Evolutionary conservation across 2,888 invertebrate species (phyloP).

Genomic region (Leucania comma): DNA sequence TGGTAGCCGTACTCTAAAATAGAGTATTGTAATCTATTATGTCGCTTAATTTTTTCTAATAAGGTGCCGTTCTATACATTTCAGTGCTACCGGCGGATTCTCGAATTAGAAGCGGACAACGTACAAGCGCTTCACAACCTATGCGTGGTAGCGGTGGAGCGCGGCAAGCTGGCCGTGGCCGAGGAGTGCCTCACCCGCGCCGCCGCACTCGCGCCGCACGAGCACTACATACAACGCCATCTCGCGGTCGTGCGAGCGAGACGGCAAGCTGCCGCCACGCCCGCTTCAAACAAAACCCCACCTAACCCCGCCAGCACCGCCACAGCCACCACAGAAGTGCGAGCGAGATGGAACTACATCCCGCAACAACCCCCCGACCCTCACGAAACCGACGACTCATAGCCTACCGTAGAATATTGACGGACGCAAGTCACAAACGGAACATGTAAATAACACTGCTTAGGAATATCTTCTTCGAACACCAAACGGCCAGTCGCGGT

Average conservation of each 20-base stretch:
- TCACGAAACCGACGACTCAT: slow-evolving; percentile 83
- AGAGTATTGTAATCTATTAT: no score
- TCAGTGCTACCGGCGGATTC: slow-evolving; percentile 97
- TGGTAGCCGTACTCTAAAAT: no score
- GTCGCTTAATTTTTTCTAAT: no score
- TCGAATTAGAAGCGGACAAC: slow-evolving; percentile 96
- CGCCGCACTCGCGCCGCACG: slow-evolving; percentile 95
- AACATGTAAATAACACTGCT: slow-evolving; percentile 65
- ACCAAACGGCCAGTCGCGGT: slow-evolving; percentile 66
- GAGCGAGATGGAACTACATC: slow-evolving; percentile 89
- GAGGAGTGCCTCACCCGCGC: slow-evolving; percentile 96
- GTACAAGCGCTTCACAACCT: slow-evolving; percentile 98
- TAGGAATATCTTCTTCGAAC: slow-evolving; percentile 62
- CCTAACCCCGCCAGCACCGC: slow-evolving; percentile 61
- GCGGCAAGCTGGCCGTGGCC: slow-evolving; percentile 96
- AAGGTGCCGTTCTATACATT: slow-evolving; percentile 61
- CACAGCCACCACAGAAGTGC: slow-evolving; percentile 77
- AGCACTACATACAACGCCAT: slow-evolving; percentile 97
- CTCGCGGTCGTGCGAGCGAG: slow-evolving; percentile 95
- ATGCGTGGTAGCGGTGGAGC: slow-evolving; percentile 98
- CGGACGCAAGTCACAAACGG: slow-evolving; percentile 29
- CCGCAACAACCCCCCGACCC: slow-evolving; percentile 88
- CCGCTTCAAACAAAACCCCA: slow-evolving; percentile 48
- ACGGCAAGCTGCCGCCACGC: slow-evolving; percentile 59
- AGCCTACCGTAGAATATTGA: slow-evolving; percentile 69